phyloP scores from a whole-genome alignment of 2,797 vertebrate species.

The Sebastiscus albofasciatus region DNA sequence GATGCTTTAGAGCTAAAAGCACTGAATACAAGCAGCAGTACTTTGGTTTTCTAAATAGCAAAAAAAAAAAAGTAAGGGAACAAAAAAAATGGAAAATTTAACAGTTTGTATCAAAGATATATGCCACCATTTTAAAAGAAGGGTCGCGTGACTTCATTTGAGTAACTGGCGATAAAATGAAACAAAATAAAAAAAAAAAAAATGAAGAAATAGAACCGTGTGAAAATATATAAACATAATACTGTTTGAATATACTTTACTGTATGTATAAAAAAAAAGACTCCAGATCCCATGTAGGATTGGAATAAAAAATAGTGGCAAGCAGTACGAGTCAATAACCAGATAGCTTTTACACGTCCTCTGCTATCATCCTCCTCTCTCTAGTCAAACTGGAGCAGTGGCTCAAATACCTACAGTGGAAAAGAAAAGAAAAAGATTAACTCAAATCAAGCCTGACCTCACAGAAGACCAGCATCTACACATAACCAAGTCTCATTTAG shows the following conservation, averaged over 20 bases:
- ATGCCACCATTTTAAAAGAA: conserved; percentile 37
- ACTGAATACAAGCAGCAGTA: conserved; percentile 46
- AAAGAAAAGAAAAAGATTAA: not conserved
- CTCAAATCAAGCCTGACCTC: not conserved
- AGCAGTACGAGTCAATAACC: conserved; percentile 56
- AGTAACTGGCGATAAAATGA: conserved; percentile 51
- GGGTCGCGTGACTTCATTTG: conserved; percentile 61
- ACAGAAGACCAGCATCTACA: not conserved
- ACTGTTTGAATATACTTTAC: conserved; percentile 73
- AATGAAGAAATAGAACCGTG: conserved; percentile 53
- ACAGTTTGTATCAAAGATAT: conserved; percentile 52
- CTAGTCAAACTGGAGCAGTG: conserved; percentile 51
- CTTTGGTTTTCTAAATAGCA: conserved; percentile 61
- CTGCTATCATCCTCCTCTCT: conserved; percentile 16
- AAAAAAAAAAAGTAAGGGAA: conserved; percentile 12
- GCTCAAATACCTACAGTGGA: conserved; percentile 54
- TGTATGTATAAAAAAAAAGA: conserved; percentile 40
- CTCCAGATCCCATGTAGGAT: conserved; percentile 51
- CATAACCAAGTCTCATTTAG: not conserved
- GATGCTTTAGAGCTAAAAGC: conserved; percentile 31
- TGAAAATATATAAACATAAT: conserved; percentile 74
- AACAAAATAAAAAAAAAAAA: conserved; percentile 26
- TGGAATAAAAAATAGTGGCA: conserved; percentile 76
- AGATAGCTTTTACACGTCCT: conserved; percentile 32
- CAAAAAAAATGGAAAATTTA: not conserved